phyloP scores from a whole-genome alignment of 2,113 vertebrate species.

The Callocephalon fimbriatum region DNA sequence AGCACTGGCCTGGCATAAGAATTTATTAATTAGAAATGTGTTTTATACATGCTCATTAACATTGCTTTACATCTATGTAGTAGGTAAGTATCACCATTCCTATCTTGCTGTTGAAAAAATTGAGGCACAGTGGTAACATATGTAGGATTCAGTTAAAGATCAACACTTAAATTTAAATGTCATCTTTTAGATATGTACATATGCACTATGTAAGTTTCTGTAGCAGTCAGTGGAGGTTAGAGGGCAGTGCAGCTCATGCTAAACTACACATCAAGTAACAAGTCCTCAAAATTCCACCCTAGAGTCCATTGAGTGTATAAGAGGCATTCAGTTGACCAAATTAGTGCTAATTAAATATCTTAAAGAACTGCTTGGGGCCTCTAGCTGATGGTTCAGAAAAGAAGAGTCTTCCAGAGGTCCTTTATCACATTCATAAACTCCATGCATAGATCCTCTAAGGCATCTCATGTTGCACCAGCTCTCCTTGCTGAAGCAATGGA shows the following conservation, averaged over 20 bases:
- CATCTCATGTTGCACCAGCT: neutral
- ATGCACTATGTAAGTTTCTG: neutral
- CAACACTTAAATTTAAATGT: neutral
- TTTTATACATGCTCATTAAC: fast-evolving
- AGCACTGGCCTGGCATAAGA: neutral
- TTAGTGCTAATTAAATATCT: neutral
- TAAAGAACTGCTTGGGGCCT: neutral
- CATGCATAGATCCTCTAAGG: neutral
- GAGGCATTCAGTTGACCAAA: neutral
- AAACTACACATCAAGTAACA: neutral
- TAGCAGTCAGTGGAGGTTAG: neutral
- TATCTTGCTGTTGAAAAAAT: neutral
- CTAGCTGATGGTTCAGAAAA: neutral
- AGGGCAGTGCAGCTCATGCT: neutral
- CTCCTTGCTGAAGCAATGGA: neutral
- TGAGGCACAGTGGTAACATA: neutral
- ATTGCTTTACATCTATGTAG: neutral
- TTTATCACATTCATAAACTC: neutral
- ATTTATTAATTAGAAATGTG: fast-evolving
- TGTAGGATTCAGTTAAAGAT: neutral
- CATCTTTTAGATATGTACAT: neutral
- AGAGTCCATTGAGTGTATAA: fast-evolving
- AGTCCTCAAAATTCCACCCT: neutral
- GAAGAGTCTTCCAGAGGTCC: neutral
- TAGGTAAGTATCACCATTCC: neutral